Base-by-base conservation (phyloP, 2,797 vertebrate species). In the Bradypus variegatus region DNA sequence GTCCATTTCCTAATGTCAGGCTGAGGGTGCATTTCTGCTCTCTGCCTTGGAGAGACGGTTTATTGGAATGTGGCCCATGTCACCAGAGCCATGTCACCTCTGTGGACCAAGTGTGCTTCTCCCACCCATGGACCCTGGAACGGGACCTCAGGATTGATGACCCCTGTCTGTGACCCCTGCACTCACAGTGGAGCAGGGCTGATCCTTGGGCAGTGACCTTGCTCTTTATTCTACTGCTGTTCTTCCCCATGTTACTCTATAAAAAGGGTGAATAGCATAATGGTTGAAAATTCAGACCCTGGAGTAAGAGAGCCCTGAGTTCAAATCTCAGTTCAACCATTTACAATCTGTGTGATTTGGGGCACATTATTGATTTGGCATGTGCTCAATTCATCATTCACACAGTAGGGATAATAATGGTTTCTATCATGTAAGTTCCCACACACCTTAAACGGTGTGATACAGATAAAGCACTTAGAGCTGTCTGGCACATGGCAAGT, bases 121-220 rank as follows among this genome's bases (percentile, higher is more conserved):
- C 6, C 41, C 16, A 0, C 5, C 12, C 27, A 1, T 5, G 8
- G 62, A 18, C 58, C 58, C 53, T 1, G 16, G 36, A 16, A 48
- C 0, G 0, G 48, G 48, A 38, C 62, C 36, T 33, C 0, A 0
- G 1, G 16, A 29, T 0, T 5, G 55, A 29, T 2, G 33, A 15
- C 18, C 19, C 50, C 79, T 36, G 19, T 8, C 10, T 2, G 21
- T 9, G 15, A 9, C 8, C 41, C 62, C 11, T 11, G 76, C 15
- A 62, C n/a, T 82, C 62, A 13, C 19, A 3, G 33, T 31, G 15
- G 83, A 72, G 27, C 21, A 9, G 2, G 5, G 5, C 10, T 1
- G 2, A 70, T 7, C 27, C 41, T 45, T 2, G 14, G 73, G 23
- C 38, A 8, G 25, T 0, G 14, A 38, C 53, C 41, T 29, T 5